These are phyloP conservation scores for Paracentrotus lividus DNA, from an alignment of 53 echinoderm and acorn worm genomes.

Conservation along the genomic window DNA sequence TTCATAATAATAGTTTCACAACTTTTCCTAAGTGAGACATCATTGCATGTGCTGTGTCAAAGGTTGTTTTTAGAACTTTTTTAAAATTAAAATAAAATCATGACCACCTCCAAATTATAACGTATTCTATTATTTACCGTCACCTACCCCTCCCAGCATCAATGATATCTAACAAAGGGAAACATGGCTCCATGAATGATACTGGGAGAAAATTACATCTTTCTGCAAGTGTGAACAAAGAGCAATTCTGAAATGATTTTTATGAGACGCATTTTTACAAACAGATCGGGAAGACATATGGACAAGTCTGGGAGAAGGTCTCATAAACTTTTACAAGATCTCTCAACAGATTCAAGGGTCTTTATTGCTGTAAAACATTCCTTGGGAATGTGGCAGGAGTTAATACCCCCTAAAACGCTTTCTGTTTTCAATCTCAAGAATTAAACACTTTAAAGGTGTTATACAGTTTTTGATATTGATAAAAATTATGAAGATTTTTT, in stretches of 20 bases:
- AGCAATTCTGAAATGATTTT: background rate
- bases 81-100: too few species aligned
- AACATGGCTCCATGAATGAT: too few species aligned
- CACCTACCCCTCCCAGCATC: background rate
- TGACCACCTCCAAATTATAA: too few species aligned
- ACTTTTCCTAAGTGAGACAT: too few species aligned
- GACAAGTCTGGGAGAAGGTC: background rate
- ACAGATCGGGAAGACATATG: slow-evolving; percentile 14
- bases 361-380: slow-evolving; percentile 24
- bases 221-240: background rate
- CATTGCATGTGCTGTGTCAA: too few species aligned
- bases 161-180: too few species aligned
- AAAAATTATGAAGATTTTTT: too few species aligned
- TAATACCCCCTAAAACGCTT: background rate
- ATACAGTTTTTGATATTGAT: background rate
- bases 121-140: too few species aligned
- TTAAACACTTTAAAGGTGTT: slow-evolving; percentile 5
- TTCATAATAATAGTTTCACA: background rate
- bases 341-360: background rate
- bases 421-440: slow-evolving; percentile 7
- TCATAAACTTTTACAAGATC: slow-evolving; percentile 25
- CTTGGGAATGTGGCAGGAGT: background rate
- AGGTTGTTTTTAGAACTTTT: too few species aligned
- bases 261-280: background rate
- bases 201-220: background rate